These are phyloP conservation scores for Nemapogon koenigi DNA, from an alignment of 2,888 invertebrate genomes.

Conservation along the genomic window DNA sequence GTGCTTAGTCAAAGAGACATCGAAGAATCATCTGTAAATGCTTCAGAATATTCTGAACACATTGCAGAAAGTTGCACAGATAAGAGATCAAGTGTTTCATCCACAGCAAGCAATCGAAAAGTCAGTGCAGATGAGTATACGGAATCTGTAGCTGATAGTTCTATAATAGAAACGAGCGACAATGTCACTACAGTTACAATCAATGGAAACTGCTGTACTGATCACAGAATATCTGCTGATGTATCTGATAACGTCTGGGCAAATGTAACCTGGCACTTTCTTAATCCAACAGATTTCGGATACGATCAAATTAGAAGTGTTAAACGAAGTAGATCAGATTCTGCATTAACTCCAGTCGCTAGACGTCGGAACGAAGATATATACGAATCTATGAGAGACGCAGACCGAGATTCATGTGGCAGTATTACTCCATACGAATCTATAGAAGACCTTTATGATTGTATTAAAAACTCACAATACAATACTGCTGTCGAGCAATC, in stretches of 20 bases:
- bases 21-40: constrained; percentile 45
- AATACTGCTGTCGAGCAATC: constrained; percentile 45
- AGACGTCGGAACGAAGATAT: constrained; percentile 46
- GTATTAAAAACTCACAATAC: constrained; percentile 54
- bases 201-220: constrained; percentile 48
- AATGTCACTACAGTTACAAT: constrained; percentile 49
- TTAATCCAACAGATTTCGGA: constrained; percentile 51
- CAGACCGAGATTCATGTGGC: constrained; percentile 47
- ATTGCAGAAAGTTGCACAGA: constrained; percentile 28
- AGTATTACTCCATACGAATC: constrained; percentile 59
- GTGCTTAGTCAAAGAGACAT: constrained; percentile 49
- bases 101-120: constrained; percentile 38
- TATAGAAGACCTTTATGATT: constrained; percentile 56
- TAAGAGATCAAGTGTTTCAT: constrained; percentile 35
- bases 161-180: constrained; percentile 39
- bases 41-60: constrained; percentile 37
- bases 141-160: constrained; percentile 38
- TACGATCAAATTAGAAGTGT: constrained; percentile 52
- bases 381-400: constrained; percentile 44
- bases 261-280: constrained; percentile 53
- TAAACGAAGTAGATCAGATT: constrained; percentile 52
- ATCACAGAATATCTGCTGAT: constrained; percentile 56
- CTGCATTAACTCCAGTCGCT: constrained; percentile 45
- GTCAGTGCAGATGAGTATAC: constrained; percentile 46
- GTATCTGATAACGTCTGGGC: constrained; percentile 55